Conservation (phyloP, 2,888 invertebrate species). For the Cotesia congregata region DNA sequence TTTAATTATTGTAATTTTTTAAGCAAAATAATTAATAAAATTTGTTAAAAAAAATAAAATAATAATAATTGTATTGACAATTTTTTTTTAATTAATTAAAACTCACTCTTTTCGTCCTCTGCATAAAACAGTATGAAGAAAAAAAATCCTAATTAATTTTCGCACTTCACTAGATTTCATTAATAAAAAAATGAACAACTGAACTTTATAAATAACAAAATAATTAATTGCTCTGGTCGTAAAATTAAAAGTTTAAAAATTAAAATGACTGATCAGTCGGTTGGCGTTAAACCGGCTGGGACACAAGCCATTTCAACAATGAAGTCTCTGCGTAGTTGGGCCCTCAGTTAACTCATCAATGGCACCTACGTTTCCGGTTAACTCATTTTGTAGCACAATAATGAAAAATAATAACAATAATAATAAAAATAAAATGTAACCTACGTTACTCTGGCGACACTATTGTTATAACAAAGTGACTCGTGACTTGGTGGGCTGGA, state of each 20-base stretch:
- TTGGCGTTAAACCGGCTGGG: conserved; percentile 52
- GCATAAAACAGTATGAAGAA: conserved; percentile 59
- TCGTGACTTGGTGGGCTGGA: conserved; percentile 41
- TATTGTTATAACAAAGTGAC: conserved; percentile 64
- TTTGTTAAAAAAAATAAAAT: background rate
- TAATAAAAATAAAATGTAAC: conserved; percentile 22
- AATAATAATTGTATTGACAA: no score
- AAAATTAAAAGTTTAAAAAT: background rate
- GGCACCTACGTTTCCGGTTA: conserved; percentile 60
- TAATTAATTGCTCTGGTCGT: background rate
- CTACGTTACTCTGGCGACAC: conserved; percentile 45
- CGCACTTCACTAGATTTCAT: conserved; percentile 60
- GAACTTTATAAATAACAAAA: background rate
- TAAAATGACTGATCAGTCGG: conserved; percentile 13
- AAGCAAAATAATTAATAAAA: background rate
- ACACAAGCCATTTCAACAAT: conserved; percentile 64
- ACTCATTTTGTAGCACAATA: conserved; percentile 29
- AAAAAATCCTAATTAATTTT: conserved; percentile 57
- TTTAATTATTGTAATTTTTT: no score
- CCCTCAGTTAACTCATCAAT: conserved; percentile 53
- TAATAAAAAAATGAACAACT: conserved; percentile 44
- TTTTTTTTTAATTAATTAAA: background rate
- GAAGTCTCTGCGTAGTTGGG: conserved; percentile 56
- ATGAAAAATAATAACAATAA: background rate
- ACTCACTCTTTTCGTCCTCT: conserved; percentile 58